Conservation (phyloP, 2,113 vertebrate genomes). For the Caloenas nicobarica region DNA sequence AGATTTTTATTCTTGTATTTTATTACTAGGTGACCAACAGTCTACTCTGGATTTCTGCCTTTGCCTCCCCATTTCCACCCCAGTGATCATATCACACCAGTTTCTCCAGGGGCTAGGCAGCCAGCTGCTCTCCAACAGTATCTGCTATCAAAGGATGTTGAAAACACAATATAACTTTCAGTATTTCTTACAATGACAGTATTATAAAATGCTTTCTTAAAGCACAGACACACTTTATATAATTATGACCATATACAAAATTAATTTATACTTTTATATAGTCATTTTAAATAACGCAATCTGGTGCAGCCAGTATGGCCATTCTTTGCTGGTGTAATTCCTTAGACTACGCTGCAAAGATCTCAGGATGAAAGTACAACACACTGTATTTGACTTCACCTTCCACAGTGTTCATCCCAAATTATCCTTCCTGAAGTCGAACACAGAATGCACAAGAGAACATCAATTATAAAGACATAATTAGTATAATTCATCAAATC, state of each 20-base stretch:
- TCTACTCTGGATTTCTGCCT: background rate
- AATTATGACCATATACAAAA: background rate
- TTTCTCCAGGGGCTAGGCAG: background rate
- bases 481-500: background rate
- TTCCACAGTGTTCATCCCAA: background rate
- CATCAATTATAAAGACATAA: background rate
- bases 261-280: background rate
- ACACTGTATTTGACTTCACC: rapidly evolving
- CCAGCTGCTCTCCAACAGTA: background rate
- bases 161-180: background rate
- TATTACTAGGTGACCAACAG: background rate
- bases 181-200: background rate
- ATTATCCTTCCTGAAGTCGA: background rate
- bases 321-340: background rate
- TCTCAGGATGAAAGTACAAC: background rate
- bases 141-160: background rate
- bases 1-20: background rate
- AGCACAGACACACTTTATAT: background rate
- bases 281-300: background rate
- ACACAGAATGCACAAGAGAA: background rate
- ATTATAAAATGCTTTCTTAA: background rate
- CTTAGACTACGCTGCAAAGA: background rate
- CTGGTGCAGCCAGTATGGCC: rapidly evolving
- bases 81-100: background rate
- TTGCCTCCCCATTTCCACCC: background rate